These are phyloP conservation scores for Rattus norvegicus DNA, from an alignment of 2,113 vertebrate genomes.

Conservation along the genomic window GRCr8 NC_086026.1:57869001-57869500, in stretches of 20 bases:
- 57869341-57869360: neutral
- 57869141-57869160: neutral
- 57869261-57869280: neutral
- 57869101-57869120: fast-evolving
- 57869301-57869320: neutral
- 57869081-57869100: neutral
- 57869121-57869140: neutral
- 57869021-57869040: neutral
- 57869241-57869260: neutral
- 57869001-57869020: neutral
- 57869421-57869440: neutral
- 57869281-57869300: neutral
- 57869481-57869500: neutral
- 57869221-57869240: neutral
- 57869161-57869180: neutral
- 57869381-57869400: neutral
- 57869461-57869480: neutral
- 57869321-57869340: neutral
- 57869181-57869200: neutral
- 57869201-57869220: neutral
- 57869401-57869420: neutral
- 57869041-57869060: neutral
- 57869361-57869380: neutral
- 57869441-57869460: neutral
- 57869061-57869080: neutral